Conservation (phyloP, 2,113 vertebrate genomes). For the Spilogale gracilis region DNA sequence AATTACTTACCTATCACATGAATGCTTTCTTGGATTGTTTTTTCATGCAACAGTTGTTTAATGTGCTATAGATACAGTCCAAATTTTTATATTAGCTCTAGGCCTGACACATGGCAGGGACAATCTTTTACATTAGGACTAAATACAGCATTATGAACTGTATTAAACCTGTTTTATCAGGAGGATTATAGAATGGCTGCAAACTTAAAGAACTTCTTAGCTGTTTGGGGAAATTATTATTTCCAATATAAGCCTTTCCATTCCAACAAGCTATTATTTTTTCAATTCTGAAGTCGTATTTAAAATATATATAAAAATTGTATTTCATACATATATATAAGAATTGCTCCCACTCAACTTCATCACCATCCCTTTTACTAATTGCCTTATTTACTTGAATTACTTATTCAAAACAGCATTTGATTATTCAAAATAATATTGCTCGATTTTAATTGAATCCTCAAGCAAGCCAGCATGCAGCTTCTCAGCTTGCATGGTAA, state of each 20-base stretch:
- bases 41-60: background rate
- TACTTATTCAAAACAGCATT: constrained; percentile 78
- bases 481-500: constrained; percentile 76
- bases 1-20: background rate
- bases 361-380: constrained; percentile 60
- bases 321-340: background rate
- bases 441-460: constrained; percentile 79
- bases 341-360: constrained; percentile 34
- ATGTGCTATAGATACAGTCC: background rate
- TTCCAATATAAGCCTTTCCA: constrained; percentile 41
- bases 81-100: background rate
- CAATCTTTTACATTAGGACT: background rate
- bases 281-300: constrained; percentile 52
- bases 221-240: constrained; percentile 35
- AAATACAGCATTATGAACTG: constrained; percentile 38
- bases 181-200: constrained; percentile 11
- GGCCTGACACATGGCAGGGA: background rate
- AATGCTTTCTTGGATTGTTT: constrained; percentile 17
- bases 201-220: constrained; percentile 45
- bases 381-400: constrained; percentile 76
- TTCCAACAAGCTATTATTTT: constrained; percentile 43
- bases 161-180: background rate
- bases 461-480: constrained; percentile 72
- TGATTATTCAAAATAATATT: constrained; percentile 79
- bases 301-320: constrained; percentile 16